Evolutionary conservation across 2,797 vertebrate genomes (phyloP).

Genomic region (Mormyrops boulengeri): DNA sequence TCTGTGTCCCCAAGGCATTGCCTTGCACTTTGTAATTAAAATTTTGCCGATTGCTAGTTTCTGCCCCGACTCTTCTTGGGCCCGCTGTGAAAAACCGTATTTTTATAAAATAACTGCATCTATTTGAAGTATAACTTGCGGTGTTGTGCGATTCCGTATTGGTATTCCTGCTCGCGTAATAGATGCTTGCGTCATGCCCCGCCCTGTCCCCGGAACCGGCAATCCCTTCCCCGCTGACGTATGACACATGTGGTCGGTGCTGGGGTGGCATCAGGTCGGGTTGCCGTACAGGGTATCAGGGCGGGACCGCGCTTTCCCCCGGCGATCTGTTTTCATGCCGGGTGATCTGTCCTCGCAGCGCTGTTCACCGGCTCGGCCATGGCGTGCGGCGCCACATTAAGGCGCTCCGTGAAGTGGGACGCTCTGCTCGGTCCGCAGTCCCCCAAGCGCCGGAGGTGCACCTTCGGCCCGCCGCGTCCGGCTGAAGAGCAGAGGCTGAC

Average conservation of each 20-base stretch:
- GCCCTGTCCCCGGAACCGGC: neutral
- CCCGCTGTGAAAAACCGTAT: neutral
- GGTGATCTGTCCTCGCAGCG: neutral
- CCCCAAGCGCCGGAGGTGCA: slow-evolving; percentile 78
- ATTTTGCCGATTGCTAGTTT: neutral
- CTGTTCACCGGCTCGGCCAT: slow-evolving; percentile 41
- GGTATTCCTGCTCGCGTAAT: neutral
- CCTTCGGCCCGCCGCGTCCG: slow-evolving; percentile 64
- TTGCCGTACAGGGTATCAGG: neutral
- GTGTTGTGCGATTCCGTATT: neutral
- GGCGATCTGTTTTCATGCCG: neutral
- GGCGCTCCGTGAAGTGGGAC: slow-evolving; percentile 87
- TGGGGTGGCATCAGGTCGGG: neutral
- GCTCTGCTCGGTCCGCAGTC: slow-evolving; percentile 81
- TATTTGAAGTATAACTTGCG: neutral
- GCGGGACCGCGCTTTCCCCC: neutral
- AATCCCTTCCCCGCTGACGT: neutral
- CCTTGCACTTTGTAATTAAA: neutral
- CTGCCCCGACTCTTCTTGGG: neutral
- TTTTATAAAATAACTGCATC: neutral
- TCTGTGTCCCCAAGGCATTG: neutral
- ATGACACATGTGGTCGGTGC: neutral
- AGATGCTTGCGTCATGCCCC: neutral
- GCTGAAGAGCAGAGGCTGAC: slow-evolving; percentile 68
- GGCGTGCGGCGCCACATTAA: slow-evolving; percentile 86